Evolutionary conservation across 2,113 vertebrate genomes (phyloP).

Genomic region (Ceuthmochares aereus): DNA sequence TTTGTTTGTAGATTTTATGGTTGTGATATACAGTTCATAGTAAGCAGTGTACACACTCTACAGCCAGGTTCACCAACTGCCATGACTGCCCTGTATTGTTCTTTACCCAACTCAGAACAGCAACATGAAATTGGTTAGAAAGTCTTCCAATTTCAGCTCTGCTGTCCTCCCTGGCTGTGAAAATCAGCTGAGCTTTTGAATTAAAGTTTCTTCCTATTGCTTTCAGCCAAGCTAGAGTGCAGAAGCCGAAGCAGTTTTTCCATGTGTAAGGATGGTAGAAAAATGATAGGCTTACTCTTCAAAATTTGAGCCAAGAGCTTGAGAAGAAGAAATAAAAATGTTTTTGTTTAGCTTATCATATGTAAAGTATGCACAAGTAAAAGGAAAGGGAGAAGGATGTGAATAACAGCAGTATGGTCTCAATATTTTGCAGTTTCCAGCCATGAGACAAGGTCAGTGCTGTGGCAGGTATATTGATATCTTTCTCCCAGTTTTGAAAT

Average conservation of each 20-base stretch:
- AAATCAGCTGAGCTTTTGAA: not conserved
- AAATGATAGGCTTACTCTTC: not conserved
- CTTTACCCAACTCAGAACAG: not conserved
- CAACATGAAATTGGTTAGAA: not conserved
- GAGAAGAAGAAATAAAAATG: not conserved
- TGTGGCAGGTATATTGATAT: not conserved
- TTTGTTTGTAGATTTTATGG: not conserved
- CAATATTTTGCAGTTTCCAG: not conserved
- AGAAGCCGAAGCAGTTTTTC: not conserved
- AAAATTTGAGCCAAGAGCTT: not conserved
- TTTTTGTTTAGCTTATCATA: not conserved
- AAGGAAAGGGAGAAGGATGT: not conserved
- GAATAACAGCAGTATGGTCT: not conserved
- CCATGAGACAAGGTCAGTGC: accelerated
- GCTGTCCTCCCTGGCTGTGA: not conserved
- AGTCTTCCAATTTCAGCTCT: not conserved
- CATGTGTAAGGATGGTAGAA: not conserved
- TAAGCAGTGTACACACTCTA: not conserved
- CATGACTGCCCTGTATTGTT: not conserved
- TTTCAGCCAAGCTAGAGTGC: not conserved
- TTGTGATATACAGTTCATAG: not conserved
- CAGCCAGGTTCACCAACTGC: not conserved
- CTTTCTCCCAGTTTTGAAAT: not conserved
- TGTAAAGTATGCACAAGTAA: not conserved
- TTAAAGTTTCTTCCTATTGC: not conserved